Evolutionary conservation across 2,113 vertebrate genomes (phyloP).

Genomic region (Cheilinus undulatus): DNA sequence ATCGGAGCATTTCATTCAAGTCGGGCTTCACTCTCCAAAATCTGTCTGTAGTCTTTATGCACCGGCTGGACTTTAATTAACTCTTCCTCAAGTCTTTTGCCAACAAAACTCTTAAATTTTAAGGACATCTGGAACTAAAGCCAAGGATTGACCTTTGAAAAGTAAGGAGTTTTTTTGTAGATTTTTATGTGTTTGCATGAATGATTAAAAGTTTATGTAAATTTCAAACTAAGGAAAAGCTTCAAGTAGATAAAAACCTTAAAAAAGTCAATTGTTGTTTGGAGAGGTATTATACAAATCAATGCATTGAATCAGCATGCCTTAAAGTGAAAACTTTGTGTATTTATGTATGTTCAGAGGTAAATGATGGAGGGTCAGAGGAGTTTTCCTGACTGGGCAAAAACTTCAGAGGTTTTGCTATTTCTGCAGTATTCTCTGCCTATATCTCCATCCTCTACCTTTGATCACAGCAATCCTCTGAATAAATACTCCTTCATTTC

Average conservation of each 20-base stretch:
- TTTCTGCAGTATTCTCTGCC: not conserved
- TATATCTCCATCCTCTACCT: not conserved
- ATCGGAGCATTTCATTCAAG: constrained; percentile 40
- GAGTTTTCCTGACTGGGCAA: not conserved
- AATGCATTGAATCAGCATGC: not conserved
- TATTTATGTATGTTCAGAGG: not conserved
- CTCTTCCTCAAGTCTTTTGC: constrained; percentile 1
- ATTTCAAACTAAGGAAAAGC: not conserved
- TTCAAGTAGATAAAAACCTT: too few species aligned
- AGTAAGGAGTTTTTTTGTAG: constrained; percentile 65
- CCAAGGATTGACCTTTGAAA: constrained; percentile 17
- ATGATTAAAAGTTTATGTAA: not conserved
- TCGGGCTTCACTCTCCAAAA: not conserved
- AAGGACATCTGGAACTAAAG: constrained; percentile 32
- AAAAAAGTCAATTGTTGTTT: too few species aligned
- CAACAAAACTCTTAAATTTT: not conserved
- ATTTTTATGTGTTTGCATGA: constrained; percentile 12
- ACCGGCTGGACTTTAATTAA: constrained; percentile 12
- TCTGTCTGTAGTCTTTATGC: not conserved
- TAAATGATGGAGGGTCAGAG: not conserved
- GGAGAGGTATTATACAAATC: too few species aligned
- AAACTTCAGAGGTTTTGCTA: not conserved
- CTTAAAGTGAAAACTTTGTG: not conserved
- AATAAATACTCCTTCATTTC: constrained; percentile 6
- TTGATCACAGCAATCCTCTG: not conserved